Conservation (phyloP, 2,888 invertebrate genomes). For the Clivina fossor region DNA sequence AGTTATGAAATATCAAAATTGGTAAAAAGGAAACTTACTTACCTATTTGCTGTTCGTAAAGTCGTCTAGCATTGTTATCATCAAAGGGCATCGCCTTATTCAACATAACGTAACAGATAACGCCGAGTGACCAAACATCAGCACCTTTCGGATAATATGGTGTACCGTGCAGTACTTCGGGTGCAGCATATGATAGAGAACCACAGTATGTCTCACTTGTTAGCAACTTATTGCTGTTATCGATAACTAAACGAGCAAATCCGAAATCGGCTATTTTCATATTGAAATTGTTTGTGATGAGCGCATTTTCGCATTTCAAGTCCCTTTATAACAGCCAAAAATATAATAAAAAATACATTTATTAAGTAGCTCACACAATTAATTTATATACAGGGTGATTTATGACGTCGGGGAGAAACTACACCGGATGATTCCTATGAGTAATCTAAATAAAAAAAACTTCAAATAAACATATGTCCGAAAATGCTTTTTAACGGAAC, state of each 20-base stretch:
- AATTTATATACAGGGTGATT: too few species aligned
- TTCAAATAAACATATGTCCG: too few species aligned
- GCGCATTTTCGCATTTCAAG: slow-evolving; percentile 80
- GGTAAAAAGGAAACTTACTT: slow-evolving; percentile 36
- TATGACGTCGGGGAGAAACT: too few species aligned
- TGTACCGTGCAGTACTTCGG: slow-evolving; percentile 76
- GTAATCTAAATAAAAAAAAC: too few species aligned
- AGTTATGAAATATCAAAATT: background rate
- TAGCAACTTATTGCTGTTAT: slow-evolving; percentile 52
- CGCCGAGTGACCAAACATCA: slow-evolving; percentile 80
- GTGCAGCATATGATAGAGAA: slow-evolving; percentile 85
- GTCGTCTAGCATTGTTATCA: slow-evolving; percentile 68
- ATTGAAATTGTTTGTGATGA: slow-evolving; percentile 72
- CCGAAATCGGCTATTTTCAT: slow-evolving; percentile 84
- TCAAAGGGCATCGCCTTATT: slow-evolving; percentile 84
- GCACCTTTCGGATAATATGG: slow-evolving; percentile 71
- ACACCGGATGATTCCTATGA: too few species aligned
- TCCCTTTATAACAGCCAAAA: too few species aligned
- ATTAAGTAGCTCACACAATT: too few species aligned
- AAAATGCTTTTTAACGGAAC: too few species aligned
- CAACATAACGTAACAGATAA: slow-evolving; percentile 79
- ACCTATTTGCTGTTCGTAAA: slow-evolving; percentile 69
- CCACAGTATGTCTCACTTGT: slow-evolving; percentile 83
- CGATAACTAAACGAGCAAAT: slow-evolving; percentile 65
- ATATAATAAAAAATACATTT: too few species aligned